A percentile compares a stretch with the other conserved stretches of the same genome.
phyloP scores from a whole-genome alignment of 2,113 vertebrate genomes.

The Lamprologus speciosus region DNA sequence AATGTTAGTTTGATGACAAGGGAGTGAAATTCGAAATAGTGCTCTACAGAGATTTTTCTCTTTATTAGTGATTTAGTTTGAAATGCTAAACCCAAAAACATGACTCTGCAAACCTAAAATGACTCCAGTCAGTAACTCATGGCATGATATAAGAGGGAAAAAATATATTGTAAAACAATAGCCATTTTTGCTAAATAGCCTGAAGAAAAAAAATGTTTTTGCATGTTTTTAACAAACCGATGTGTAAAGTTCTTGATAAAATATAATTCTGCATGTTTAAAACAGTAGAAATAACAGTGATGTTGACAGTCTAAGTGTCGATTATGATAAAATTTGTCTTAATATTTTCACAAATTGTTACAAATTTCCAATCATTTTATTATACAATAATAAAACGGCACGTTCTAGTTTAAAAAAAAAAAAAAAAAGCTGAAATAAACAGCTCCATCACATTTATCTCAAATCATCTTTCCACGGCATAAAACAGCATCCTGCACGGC shows the following conservation, averaged over 20 bases:
- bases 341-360: not conserved
- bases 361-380: not conserved
- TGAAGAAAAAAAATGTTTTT: not conserved
- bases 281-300: not conserved
- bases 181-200: not conserved
- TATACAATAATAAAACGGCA: not conserved
- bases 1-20: not conserved
- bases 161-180: not conserved
- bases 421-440: not conserved
- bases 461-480: conserved; percentile 42
- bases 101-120: not conserved
- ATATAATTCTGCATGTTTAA: not conserved
- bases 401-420: not conserved
- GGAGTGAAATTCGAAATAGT: not conserved
- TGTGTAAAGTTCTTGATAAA: not conserved
- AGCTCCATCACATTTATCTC: conserved; percentile 34
- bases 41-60: not conserved
- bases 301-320: not conserved
- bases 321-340: not conserved
- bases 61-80: not conserved
- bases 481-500: conserved; percentile 32
- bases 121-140: not conserved
- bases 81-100: not conserved
- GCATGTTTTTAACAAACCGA: not conserved
- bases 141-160: not conserved